These are phyloP conservation scores for Ivindomyrus marchei DNA, from an alignment of 2,113 vertebrate species.

Conservation along the genomic window DNA sequence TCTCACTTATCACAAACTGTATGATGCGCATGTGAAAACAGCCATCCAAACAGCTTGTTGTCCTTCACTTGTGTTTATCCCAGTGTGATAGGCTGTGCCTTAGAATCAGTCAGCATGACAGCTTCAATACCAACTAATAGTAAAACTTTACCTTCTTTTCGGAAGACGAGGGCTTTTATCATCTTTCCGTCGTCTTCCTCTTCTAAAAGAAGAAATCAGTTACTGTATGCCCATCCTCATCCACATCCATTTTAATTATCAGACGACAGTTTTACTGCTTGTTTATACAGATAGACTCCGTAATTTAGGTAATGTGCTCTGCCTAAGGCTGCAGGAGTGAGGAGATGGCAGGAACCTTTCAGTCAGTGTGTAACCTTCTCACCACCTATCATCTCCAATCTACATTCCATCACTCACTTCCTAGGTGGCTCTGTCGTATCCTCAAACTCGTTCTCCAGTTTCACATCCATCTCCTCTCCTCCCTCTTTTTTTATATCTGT, in stretches of 20 bases:
- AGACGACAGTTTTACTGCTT: background rate
- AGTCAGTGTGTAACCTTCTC: background rate
- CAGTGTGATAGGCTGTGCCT: background rate
- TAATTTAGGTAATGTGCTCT: background rate
- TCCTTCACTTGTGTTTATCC: background rate
- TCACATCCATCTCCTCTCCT: constrained; percentile 67
- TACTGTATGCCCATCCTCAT: background rate
- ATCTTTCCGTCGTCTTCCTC: constrained; percentile 89
- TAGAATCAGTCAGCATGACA: background rate
- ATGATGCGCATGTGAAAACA: background rate
- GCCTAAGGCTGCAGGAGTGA: background rate
- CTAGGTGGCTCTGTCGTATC: constrained; percentile 84
- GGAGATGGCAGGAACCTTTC: background rate
- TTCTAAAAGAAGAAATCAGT: constrained; percentile 56
- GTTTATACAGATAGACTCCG: background rate
- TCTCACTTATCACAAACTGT: background rate
- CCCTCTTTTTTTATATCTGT: constrained; percentile 66
- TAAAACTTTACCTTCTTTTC: constrained; percentile 77
- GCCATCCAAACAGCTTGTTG: background rate
- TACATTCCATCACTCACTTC: constrained; percentile 65
- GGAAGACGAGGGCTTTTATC: constrained; percentile 92
- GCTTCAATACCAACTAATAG: background rate
- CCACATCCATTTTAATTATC: background rate
- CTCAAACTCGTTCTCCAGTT: constrained; percentile 74
- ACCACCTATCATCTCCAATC: too few species aligned